Conservation (phyloP, 2,888 invertebrate species). For the Chromoteleia sp. region DNA sequence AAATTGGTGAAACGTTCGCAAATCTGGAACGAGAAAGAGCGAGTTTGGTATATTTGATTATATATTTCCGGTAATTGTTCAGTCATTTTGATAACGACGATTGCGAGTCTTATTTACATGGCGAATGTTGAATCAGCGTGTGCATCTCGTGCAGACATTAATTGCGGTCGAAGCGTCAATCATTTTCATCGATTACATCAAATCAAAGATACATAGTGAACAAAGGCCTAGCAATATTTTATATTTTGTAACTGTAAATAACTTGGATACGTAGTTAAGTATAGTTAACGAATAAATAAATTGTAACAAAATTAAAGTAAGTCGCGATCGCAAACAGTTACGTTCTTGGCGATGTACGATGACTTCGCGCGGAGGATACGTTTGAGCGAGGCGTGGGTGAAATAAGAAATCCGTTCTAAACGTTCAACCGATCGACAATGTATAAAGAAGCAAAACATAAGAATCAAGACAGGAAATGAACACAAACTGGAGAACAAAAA, state of each 20-base stretch:
- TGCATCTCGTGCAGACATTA: slow-evolving; percentile 33
- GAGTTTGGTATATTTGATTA: too few relatives aligned
- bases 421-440: neutral
- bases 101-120: slow-evolving; percentile 44
- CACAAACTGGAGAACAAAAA: neutral
- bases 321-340: slow-evolving; percentile 16
- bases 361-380: slow-evolving; percentile 21
- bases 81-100: neutral
- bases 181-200: slow-evolving; percentile 55
- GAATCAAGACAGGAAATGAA: neutral
- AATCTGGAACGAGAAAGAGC: too few relatives aligned
- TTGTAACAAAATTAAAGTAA: slow-evolving; percentile 36
- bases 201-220: slow-evolving; percentile 61
- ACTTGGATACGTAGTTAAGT: slow-evolving; percentile 69
- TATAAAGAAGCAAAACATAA: slow-evolving; percentile 2
- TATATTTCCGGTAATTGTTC: too few relatives aligned
- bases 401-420: slow-evolving; percentile 6
- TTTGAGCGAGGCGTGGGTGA: slow-evolving; percentile 10
- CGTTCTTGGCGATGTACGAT: slow-evolving; percentile 29
- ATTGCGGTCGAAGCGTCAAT: slow-evolving; percentile 48
- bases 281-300: slow-evolving; percentile 46
- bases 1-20: too few relatives aligned
- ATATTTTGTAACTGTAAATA: slow-evolving; percentile 72
- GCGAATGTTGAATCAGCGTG: slow-evolving; percentile 14
- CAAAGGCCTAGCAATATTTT: slow-evolving; percentile 70